A percentile compares a stretch with the other conserved stretches of the same genome.
Conservation (phyloP, 1,140 invertebrate genomes). For the Mactra quadrangularis region DNA sequence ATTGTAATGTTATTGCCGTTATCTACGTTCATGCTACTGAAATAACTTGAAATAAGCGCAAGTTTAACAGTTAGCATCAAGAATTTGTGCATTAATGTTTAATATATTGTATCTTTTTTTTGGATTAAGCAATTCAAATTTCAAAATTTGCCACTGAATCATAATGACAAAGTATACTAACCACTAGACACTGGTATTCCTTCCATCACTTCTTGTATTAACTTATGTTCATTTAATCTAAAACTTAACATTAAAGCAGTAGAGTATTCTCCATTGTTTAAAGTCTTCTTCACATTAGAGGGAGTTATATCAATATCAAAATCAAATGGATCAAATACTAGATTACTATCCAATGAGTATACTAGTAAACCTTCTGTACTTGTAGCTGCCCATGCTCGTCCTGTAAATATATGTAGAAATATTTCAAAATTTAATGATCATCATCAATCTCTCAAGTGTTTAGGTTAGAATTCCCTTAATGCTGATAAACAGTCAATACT, state of each 20-base stretch:
- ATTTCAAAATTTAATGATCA: too few species aligned
- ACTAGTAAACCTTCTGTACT: slow-evolving; percentile 97
- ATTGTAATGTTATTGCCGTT: too few species aligned
- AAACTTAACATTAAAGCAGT: slow-evolving; percentile 93
- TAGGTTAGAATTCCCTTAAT: too few species aligned
- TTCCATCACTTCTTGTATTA: slow-evolving; percentile 94
- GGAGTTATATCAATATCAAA: slow-evolving; percentile 93
- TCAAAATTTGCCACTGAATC: too few species aligned
- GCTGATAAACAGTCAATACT: too few species aligned
- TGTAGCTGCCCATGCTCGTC: slow-evolving; percentile 94
- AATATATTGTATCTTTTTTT: too few species aligned
- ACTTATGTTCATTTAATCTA: slow-evolving; percentile 91
- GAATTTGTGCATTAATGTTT: too few species aligned
- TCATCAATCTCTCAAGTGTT: too few species aligned
- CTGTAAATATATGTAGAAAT: slow-evolving; percentile 83
- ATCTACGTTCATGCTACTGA: too few species aligned
- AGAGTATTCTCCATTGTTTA: slow-evolving; percentile 88
- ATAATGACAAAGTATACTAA: slow-evolving; percentile 84
- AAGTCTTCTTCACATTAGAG: slow-evolving; percentile 84
- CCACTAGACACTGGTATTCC: slow-evolving; percentile 89
- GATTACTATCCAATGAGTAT: slow-evolving; percentile 92
- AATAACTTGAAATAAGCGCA: too few species aligned
- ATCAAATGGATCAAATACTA: slow-evolving; percentile 93
- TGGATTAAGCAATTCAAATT: too few species aligned
- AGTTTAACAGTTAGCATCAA: too few species aligned